Base-by-base conservation (phyloP, 1,140 invertebrate species). In the Drosophila prosaltans region DNA sequence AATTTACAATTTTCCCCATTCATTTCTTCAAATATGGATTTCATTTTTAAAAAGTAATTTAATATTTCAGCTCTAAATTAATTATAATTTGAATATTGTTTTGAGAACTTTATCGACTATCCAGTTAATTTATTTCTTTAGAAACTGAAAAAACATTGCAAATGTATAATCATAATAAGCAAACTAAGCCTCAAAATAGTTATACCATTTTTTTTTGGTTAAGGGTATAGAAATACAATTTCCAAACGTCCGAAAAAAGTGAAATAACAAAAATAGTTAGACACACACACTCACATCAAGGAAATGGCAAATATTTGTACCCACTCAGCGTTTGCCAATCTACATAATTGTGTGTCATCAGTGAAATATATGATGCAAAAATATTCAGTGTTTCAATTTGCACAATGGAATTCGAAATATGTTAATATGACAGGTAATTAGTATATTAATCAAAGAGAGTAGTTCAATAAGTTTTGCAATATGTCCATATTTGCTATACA, bases 321-420 rank as follows among this genome's bases (percentile, higher is more conserved):
- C 58, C 28, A 65, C 48, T 69, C 60, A 30, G 5, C 58, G 58
- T 28, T 45, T 77, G 77, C 76, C 83, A 88, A 86, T 86, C 83
- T 86, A 77, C 83, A 86, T 86, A 86, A 88, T 88, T 88, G 84
- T 89, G 83, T 74, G 64, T 54, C 60, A 59, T 10, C 39, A 58
- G 5, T 2, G 5, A 24, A 39, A 59, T 2, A 39, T 59, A 39
- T 39, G 16, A 59, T 9, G 30, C 36, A 76, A 62, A 59, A 41
- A 55, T 69, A 58, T 76, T 60, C 36, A 48, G 26, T 28, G 26
- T 16, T n/a, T 43, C 36, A 62, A 26, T 16, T n/a, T 43, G 21
- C 7, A 11, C 5, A 24, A 10, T 39, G 32, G 8, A 59, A 9
- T 39, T 30, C 36, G 57, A 16, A 59, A 39, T 51, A 26, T 51